A percentile compares a stretch with the other conserved stretches of the same genome.
These are phyloP conservation scores for Eurystomus gularis DNA, from an alignment of 2,113 vertebrate species.

Conservation along the genomic window DNA sequence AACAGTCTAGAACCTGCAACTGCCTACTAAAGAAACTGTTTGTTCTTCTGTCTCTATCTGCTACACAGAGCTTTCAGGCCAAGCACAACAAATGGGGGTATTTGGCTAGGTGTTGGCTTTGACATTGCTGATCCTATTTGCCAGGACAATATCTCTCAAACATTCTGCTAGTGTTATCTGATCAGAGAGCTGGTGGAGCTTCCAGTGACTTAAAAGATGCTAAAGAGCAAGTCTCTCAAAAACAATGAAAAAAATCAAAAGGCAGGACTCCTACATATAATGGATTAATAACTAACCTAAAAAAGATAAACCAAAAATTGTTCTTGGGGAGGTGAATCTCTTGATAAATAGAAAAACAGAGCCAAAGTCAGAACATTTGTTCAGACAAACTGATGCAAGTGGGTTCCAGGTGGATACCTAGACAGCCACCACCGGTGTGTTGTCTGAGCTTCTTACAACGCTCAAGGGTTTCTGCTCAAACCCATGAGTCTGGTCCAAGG, in stretches of 20 bases:
- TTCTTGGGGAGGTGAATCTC: neutral
- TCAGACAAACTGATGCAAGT: neutral
- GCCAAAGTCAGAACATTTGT: neutral
- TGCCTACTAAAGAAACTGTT: neutral
- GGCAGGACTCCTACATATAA: neutral
- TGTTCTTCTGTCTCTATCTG: neutral
- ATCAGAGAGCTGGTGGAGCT: neutral
- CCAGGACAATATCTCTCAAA: neutral
- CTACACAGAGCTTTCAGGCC: neutral
- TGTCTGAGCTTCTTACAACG: neutral
- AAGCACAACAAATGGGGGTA: neutral
- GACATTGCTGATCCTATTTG: neutral
- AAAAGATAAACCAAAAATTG: too few relatives aligned
- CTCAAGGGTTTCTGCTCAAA: neutral
- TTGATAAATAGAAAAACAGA: neutral
- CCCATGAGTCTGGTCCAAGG: neutral
- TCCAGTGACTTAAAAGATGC: neutral
- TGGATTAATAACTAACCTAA: neutral
- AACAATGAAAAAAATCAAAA: neutral
- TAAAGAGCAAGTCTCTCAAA: neutral
- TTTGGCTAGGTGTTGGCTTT: neutral
- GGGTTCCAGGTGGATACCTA: neutral
- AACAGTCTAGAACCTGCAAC: neutral
- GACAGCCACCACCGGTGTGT: neutral
- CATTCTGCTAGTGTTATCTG: neutral